phyloP scores from a whole-genome alignment of 2,113 vertebrate genomes.

The Gnathonemus longibarbis region DNA sequence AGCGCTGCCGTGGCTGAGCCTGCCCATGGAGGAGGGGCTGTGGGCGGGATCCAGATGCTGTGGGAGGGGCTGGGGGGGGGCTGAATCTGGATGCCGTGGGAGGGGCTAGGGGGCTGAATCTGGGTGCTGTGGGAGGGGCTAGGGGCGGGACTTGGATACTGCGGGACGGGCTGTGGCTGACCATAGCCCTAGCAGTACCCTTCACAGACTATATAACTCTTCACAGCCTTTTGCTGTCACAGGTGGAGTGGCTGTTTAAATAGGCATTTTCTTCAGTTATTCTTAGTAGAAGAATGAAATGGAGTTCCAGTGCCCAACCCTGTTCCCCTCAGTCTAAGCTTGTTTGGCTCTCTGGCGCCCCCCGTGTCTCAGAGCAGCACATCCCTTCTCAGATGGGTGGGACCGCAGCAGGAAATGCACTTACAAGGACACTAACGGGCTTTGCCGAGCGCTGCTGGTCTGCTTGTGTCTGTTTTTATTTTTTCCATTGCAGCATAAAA shows the following conservation, averaged over 20 bases:
- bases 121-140: too few relatives aligned
- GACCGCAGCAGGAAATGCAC: not conserved
- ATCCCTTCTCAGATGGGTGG: not conserved
- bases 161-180: not conserved
- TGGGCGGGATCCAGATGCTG: not conserved
- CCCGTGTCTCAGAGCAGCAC: not conserved
- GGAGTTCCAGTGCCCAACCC: not conserved
- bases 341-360: not conserved
- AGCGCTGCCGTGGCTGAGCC: not conserved
- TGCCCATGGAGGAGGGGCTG: not conserved
- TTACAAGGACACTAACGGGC: conserved; percentile 32
- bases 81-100: too few relatives aligned
- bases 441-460: conserved; percentile 11
- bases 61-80: not conserved
- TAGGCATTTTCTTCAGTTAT: not conserved
- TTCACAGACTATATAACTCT: not conserved
- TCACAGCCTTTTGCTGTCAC: not conserved
- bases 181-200: not conserved
- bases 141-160: too few relatives aligned
- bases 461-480: conserved; percentile 22
- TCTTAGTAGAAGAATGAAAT: not conserved
- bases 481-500: not conserved
- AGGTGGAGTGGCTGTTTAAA: not conserved
- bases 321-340: not conserved
- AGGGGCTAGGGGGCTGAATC: too few relatives aligned